Evolutionary conservation across 2,113 vertebrate genomes (phyloP), one percentile per base, ranked within the genome.

Genomic region (Python bivittatus): DNA sequence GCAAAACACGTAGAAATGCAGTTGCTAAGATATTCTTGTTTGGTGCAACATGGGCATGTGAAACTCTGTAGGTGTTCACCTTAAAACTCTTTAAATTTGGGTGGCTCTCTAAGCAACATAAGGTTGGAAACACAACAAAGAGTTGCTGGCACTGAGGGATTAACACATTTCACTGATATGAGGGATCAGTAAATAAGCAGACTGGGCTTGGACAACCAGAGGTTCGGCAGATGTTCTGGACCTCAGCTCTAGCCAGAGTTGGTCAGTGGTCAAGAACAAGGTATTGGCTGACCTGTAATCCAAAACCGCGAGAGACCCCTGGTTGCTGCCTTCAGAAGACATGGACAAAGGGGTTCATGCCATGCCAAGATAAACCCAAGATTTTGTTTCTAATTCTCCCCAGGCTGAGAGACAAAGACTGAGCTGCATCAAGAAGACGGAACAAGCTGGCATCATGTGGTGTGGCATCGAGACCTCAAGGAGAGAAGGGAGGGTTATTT

Each of bases 391-490:
- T 15, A 53, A 12, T 84, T 89, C 87, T 85, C 84, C 88, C 44
- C 57, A 89, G 44, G 29, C 79, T 84, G 88, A 85, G 88, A 92
- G 72, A 85, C 88, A 84, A 42, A 83, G 88, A 44, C 61, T 89
- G 33, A 92, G 44, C 64, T 85, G n/a, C 23, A 6, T n/a, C n/a
- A n/a, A n/a, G 33, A 57, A 64, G 91, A 92, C 56, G 56, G 88
- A 92, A 89, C 44, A 92, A 92, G 79, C 17, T 23, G 87, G 91
- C 57, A 79, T 92, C 87, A 58, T 57, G 23, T 83, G 91, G 91
- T 33, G 44, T 72, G 84, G 56, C 57, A 54, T n/a, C 25, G 57
- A 92, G 61, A 85, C 88, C 48, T 88, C 91, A 79, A 89, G 79
- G 91, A 86, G 79, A 72, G 88, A 4, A 79, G 33, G 72, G 72